Base-by-base conservation (phyloP, 2,888 invertebrate species). In the Notocelia uddmanniana region DNA sequence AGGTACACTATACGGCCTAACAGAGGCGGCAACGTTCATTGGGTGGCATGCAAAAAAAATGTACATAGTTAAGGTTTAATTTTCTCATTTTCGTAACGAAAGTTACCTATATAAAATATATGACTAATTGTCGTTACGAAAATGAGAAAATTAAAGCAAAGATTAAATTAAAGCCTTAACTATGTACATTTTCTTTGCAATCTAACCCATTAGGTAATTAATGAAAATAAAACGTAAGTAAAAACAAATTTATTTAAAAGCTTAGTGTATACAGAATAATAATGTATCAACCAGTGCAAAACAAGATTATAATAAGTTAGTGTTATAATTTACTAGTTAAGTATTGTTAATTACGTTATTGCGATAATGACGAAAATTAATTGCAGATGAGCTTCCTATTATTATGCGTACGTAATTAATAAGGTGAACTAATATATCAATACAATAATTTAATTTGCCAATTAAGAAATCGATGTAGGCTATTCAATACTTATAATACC, bases 161-260 rank as follows among this genome's bases (percentile, higher is more conserved):
- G n/a, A n/a, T n/a, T n/a, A n/a, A n/a, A n/a, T n/a, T n/a, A n/a
- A n/a, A n/a, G n/a, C n/a, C n/a, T n/a, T n/a, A n/a, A n/a, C n/a
- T n/a, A n/a, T n/a, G n/a, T n/a, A n/a, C n/a, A n/a, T n/a, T n/a
- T n/a, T n/a, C n/a, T n/a, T n/a, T n/a, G n/a, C n/a, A n/a, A n/a
- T n/a, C n/a, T n/a, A n/a, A n/a, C n/a, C n/a, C 31, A 5, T 31
- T 31, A 31, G 31, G 31, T 31, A 55, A 54, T 68, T 8, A 55
- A 23, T 34, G 0, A 68, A 45, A n/a, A n/a, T n/a, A n/a, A 23
- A 63, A 58, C 3, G 1, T 37, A 50, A 41, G 19, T 68, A 63
- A 63, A 68, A 73, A 68, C 58, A 62, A 63, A 19, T 71, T 66
- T 67, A 71, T 68, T 63, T 55, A 58, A 57, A 73, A 67, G 45